These are phyloP conservation scores for Nebria brevicollis DNA, from an alignment of 2,888 invertebrate species.

Conservation along the genomic window DNA sequence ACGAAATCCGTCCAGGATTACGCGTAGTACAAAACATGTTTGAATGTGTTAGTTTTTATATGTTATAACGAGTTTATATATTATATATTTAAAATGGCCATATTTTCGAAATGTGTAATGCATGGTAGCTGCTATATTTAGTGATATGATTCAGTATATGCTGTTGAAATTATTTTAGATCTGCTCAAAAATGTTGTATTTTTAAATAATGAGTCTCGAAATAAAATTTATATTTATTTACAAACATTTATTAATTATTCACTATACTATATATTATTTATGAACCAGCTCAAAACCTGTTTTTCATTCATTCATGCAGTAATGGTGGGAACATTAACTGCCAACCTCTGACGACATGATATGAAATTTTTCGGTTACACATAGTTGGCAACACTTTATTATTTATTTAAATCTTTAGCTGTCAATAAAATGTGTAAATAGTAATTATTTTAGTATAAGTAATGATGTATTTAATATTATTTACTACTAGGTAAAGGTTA, in stretches of 20 bases:
- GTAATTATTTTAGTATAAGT: no score
- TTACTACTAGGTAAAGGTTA: neutral
- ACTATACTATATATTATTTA: no score
- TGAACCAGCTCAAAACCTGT: no score
- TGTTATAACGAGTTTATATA: neutral
- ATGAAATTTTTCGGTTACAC: no score
- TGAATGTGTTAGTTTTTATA: neutral
- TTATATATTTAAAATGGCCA: neutral
- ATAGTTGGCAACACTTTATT: no score
- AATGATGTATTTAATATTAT: neutral
- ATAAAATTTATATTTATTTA: neutral
- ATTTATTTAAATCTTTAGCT: no score
- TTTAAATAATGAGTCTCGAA: neutral
- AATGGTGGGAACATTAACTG: no score
- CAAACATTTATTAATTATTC: neutral
- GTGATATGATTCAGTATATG: neutral
- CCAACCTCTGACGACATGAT: no score
- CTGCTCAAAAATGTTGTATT: neutral
- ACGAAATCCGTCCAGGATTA: neutral
- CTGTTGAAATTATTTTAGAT: neutral
- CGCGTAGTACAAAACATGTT: neutral
- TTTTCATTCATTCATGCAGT: no score
- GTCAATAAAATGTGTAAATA: no score
- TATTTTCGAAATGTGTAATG: neutral
- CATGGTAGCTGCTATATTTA: neutral